phyloP scores from a whole-genome alignment of 2,888 invertebrate genomes.

The Oithona nana region DNA sequence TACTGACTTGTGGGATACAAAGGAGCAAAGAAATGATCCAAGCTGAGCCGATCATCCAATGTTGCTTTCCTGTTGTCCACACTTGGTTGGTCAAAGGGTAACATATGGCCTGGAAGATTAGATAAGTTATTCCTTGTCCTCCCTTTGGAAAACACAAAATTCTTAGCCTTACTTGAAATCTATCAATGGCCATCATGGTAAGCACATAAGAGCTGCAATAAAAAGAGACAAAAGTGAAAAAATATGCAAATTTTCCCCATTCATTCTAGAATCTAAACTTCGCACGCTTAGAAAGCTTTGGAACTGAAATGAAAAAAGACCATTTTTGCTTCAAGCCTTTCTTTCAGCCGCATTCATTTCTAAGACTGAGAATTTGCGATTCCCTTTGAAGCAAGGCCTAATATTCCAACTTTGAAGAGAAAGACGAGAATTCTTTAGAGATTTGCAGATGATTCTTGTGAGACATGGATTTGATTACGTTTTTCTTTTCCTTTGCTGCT shows the following conservation, averaged over 20 bases:
- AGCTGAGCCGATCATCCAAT: not conserved
- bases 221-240: too few relatives aligned
- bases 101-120: not conserved
- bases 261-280: not conserved
- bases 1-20: not conserved
- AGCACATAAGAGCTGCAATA: not conserved
- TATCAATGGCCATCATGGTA: not conserved
- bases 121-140: not conserved
- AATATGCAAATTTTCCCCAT: not conserved
- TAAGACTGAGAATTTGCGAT: too few relatives aligned
- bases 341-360: too few relatives aligned
- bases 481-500: too few relatives aligned
- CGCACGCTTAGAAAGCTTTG: too few relatives aligned
- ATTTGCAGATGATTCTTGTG: too few relatives aligned
- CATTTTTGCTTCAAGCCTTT: too few relatives aligned
- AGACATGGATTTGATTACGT: too few relatives aligned
- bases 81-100: slow-evolving; percentile 1
- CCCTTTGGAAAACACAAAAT: not conserved
- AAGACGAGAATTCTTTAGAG: too few relatives aligned
- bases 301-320: too few relatives aligned
- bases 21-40: not conserved
- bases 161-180: not conserved
- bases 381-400: too few relatives aligned
- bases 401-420: too few relatives aligned
- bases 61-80: not conserved